Conservation (phyloP, 2,113 vertebrate genomes). For the Cebidichthys violaceus region DNA sequence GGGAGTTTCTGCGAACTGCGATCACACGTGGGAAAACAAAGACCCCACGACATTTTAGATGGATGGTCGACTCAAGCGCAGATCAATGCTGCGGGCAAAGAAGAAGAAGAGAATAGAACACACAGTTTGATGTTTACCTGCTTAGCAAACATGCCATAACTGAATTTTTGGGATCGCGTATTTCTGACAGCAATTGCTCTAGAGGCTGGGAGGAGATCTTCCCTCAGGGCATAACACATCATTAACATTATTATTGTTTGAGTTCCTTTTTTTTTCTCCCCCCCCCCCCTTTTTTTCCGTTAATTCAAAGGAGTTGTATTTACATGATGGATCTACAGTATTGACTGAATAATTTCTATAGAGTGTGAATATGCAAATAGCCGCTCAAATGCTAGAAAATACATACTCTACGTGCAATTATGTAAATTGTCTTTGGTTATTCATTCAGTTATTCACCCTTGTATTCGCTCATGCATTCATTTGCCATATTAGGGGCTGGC, state of each 20-base stretch:
- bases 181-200: slow-evolving; percentile 70
- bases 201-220: slow-evolving; percentile 69
- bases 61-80: slow-evolving; percentile 53
- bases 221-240: slow-evolving; percentile 77
- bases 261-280: slow-evolving; percentile 23
- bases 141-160: slow-evolving; percentile 71
- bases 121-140: slow-evolving; percentile 66
- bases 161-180: slow-evolving; percentile 58
- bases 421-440: slow-evolving; percentile 84
- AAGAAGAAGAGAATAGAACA: slow-evolving; percentile 20
- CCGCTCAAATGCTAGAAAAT: slow-evolving; percentile 77
- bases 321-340: slow-evolving; percentile 81
- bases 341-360: slow-evolving; percentile 85
- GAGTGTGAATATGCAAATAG: slow-evolving; percentile 82
- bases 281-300: slow-evolving; percentile 36
- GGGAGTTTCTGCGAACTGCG: slow-evolving; percentile 61
- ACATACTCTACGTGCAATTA: slow-evolving; percentile 83
- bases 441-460: slow-evolving; percentile 83
- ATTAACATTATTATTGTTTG: slow-evolving; percentile 84
- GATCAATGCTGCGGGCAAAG: slow-evolving; percentile 61
- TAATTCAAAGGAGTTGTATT: slow-evolving; percentile 84
- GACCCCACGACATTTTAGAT: slow-evolving; percentile 70
- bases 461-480: slow-evolving; percentile 85
- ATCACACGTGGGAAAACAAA: slow-evolving; percentile 70
- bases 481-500: slow-evolving; percentile 79